Conservation (phyloP, 2,888 invertebrate species). For the Drosophila neutralis region DNA sequence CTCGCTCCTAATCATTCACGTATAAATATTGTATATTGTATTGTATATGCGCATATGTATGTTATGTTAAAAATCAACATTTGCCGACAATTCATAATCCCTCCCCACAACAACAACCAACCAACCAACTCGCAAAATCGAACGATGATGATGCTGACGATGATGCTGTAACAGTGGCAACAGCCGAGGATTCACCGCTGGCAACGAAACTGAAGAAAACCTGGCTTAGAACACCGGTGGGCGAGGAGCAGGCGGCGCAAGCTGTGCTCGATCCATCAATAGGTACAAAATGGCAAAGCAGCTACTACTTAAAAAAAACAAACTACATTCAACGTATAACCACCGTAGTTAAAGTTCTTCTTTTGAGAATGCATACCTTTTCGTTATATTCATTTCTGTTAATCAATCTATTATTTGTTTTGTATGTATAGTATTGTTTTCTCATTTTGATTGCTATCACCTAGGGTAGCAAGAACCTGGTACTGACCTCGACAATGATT, state of each 20-base stretch:
- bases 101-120: conserved; percentile 11
- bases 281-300: conserved; percentile 85
- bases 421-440: conserved; percentile 17
- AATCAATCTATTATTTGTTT: conserved; percentile 15
- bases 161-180: conserved; percentile 86
- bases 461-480: conserved; percentile 5
- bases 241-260: conserved; percentile 89
- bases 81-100: conserved; percentile 22
- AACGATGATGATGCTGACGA: conserved; percentile 23
- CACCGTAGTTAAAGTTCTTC: conserved; percentile 15
- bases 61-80: conserved; percentile 49
- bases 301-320: conserved; percentile 11
- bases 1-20: conserved; percentile 29
- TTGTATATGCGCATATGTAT: conserved; percentile 32
- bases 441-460: conserved; percentile 17
- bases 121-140: conserved; percentile 5
- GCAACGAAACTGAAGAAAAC: conserved; percentile 90
- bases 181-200: conserved; percentile 88
- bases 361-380: conserved; percentile 44
- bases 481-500: conserved; percentile 30
- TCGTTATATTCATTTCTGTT: conserved; percentile 8
- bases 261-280: conserved; percentile 89
- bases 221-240: conserved; percentile 89
- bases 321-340: conserved; percentile 10
- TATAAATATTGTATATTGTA: conserved; percentile 54